Base-by-base conservation (phyloP, 2,113 vertebrate genomes). In the Ibidorhyncha struthersii region DNA sequence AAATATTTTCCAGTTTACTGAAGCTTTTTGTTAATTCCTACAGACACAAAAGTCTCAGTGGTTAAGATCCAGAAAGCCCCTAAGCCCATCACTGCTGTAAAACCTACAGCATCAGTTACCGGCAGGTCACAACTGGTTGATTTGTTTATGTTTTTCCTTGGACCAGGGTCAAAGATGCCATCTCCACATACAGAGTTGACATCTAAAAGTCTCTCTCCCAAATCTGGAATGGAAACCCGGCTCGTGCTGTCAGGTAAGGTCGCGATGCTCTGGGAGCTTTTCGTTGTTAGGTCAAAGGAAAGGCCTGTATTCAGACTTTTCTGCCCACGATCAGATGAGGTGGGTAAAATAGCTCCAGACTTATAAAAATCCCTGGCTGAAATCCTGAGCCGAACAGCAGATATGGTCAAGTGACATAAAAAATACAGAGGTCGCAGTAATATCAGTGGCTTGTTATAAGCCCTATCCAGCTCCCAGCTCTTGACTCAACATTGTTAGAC, bases 201-300 rank as follows among this genome's bases (percentile, higher is more conserved):
- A 63, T 63, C 73, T 62, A 15, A 20, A 41, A 78, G 89, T 65
- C 61, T 86, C 65, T 97, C 81, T 32, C 63, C 74, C 49, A 93
- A 72, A 67, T 40, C 50, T 26, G 62, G 53, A 79, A 47, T 18
- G 26, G 77, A 96, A 63, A 70, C 49, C 20, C 73, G 59, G 40
- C 52, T 61, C 72, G 18, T 14, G 2, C 52, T 49, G 27, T n/a
- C 97, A 97, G 96, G 97, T 98, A 97, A 94, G 50, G 25, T 50
- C n/a, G 43, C 0, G 3, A 65, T 23, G 47, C 50, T 78, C 29
- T 0, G 2, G 40, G 40, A 93, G 5, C 20, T 40, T 52, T 91
- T 58, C 0, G 0, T 49, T 65, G 10, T 58, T 79, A 70, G 11
- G 15, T 43, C 49, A 63, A 53, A 92, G 87, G 26, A 81, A 62